phyloP scores from a whole-genome alignment of 2,113 vertebrate species.

The Dicentrarchus labrax region DNA sequence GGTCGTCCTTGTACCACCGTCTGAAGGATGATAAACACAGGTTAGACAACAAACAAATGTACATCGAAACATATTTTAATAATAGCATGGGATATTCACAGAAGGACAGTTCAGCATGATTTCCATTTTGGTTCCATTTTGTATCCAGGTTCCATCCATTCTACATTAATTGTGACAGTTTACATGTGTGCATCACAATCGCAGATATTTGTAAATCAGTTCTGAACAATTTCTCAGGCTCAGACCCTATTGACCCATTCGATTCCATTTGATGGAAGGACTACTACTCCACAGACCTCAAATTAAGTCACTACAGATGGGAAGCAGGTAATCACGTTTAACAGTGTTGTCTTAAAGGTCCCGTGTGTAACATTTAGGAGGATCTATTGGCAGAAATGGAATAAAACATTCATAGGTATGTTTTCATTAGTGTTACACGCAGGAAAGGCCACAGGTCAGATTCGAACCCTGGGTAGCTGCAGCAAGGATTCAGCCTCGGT shows the following conservation, averaged over 20 bases:
- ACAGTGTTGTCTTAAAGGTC: not conserved
- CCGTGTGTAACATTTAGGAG: too few species aligned
- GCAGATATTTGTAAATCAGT: not conserved
- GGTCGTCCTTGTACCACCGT: conserved; percentile 91
- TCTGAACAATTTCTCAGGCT: not conserved
- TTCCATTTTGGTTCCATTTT: not conserved
- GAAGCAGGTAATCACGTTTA: not conserved
- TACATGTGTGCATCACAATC: not conserved
- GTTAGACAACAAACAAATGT: not conserved
- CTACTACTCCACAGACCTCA: not conserved
- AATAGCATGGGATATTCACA: not conserved
- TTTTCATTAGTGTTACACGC: too few species aligned
- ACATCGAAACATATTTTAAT: not conserved
- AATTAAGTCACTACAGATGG: not conserved
- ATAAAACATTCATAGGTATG: too few species aligned
- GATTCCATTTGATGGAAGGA: not conserved
- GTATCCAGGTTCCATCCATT: not conserved
- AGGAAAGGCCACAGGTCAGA: too few species aligned
- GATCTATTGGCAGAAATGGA: not conserved
- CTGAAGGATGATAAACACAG: conserved; percentile 76
- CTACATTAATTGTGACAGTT: not conserved
- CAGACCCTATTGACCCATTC: not conserved
- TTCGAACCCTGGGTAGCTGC: too few species aligned
- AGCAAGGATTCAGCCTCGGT: too few species aligned
- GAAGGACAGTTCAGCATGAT: not conserved